Percentiles rank a stretch among this genome's conserved stretches.
Conservation (phyloP, 1,140 invertebrate genomes). For the Brachionus manjavacas region DNA sequence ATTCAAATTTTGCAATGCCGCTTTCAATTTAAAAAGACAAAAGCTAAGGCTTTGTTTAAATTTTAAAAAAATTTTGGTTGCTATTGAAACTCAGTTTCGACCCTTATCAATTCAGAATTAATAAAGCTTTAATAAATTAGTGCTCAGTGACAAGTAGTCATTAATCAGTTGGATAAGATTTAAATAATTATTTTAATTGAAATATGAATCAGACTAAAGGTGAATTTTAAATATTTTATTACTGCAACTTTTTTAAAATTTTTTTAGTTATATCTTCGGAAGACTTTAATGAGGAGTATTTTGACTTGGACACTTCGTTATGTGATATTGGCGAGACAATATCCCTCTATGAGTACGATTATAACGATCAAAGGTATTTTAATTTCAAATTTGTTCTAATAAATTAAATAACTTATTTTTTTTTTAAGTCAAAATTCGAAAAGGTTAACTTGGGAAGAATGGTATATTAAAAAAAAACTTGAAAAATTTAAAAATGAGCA, state of each 20-base stretch:
- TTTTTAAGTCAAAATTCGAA: not conserved
- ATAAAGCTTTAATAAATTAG: not conserved
- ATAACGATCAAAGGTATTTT: conserved; percentile 29
- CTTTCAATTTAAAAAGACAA: not conserved
- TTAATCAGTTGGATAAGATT: not conserved
- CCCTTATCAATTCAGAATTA: not conserved
- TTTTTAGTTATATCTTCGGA: not conserved
- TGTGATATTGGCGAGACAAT: conserved; percentile 28
- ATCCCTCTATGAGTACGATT: conserved; percentile 5
- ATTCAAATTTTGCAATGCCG: not conserved
- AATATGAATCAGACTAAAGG: not conserved
- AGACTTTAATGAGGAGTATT: not conserved
- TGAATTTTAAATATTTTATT: not conserved
- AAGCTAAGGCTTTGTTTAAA: not conserved
- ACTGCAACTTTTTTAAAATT: not conserved
- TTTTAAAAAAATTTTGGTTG: not conserved
- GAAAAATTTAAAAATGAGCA: conserved; percentile 23
- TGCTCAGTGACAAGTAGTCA: not conserved
- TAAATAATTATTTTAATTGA: not conserved
- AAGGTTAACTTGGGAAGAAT: conserved; percentile 31
- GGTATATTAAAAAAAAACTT: conserved; percentile 38
- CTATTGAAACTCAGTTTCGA: not conserved
- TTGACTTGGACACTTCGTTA: not conserved
- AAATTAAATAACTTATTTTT: not conserved
- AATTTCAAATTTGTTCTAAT: not conserved